Conservation (phyloP, 2,888 invertebrate genomes). For the Aricia artaxerxes region DNA sequence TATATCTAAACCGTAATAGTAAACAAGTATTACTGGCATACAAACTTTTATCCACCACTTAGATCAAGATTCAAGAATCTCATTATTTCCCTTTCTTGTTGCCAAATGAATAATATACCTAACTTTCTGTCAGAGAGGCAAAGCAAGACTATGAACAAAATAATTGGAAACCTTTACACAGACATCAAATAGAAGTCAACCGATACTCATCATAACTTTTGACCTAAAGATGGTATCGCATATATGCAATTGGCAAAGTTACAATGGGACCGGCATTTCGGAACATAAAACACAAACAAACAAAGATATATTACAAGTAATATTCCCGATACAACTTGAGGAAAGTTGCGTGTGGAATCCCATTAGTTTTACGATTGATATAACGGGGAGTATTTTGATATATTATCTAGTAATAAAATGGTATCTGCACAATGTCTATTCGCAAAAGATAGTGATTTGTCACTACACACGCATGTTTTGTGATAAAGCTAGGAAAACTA, state of each 20-base stretch:
- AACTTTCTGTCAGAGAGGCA: no score
- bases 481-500: not conserved
- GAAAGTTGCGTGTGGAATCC: slow-evolving; percentile 10
- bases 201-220: not conserved
- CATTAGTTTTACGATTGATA: slow-evolving; percentile 1
- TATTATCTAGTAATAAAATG: not conserved
- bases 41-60: no score
- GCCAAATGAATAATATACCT: no score
- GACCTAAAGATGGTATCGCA: not conserved
- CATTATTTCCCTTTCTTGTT: no score
- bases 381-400: not conserved
- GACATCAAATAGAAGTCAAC: not conserved
- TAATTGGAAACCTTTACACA: no score
- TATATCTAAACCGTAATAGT: no score
- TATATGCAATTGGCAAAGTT: not conserved
- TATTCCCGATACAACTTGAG: not conserved
- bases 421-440: not conserved
- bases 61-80: no score
- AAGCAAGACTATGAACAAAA: no score
- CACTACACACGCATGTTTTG: not conserved
- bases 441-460: not conserved
- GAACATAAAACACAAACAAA: slow-evolving; percentile 11
- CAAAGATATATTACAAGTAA: not conserved
- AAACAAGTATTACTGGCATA: no score
- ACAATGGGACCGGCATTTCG: slow-evolving; percentile 3